A percentile compares a stretch with the other conserved stretches of the same genome.
Conservation (phyloP, 2,797 vertebrate genomes). For the Pagetopsis macropterus region DNA sequence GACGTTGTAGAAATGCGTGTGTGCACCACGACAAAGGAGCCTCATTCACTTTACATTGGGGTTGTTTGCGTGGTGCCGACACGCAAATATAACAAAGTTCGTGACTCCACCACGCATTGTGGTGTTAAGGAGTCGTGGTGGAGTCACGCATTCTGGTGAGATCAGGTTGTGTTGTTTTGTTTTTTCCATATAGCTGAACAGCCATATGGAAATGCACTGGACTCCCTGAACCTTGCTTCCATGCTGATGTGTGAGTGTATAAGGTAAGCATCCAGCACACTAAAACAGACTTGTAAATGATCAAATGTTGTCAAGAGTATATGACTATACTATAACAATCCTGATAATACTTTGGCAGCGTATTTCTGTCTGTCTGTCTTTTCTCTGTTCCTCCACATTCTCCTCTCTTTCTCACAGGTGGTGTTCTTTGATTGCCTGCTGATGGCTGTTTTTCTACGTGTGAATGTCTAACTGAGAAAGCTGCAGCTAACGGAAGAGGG, state of each 20-base stretch:
- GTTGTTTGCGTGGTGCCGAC: too few species aligned
- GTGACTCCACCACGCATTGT: too few species aligned
- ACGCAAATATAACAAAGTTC: too few species aligned
- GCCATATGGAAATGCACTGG: background rate
- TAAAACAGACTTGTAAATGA: slow-evolving; percentile 4
- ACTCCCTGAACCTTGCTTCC: background rate
- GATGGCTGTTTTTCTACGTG: slow-evolving; percentile 37
- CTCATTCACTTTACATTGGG: too few species aligned
- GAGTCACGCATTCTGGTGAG: too few species aligned
- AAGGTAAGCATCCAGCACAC: background rate
- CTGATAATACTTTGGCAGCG: background rate
- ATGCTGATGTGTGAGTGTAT: background rate
- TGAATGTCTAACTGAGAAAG: slow-evolving; percentile 46
- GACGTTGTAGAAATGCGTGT: too few species aligned
- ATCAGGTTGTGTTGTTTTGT: too few species aligned
- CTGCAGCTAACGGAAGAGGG: slow-evolving; percentile 54
- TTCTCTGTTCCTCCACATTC: background rate
- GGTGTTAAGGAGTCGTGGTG: too few species aligned
- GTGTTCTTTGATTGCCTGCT: slow-evolving; percentile 45
- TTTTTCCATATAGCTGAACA: background rate
- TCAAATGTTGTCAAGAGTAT: background rate
- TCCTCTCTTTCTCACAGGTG: slow-evolving; percentile 39
- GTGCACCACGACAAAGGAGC: too few species aligned
- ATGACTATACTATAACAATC: slow-evolving; percentile 12
- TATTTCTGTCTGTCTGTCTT: background rate